phyloP scores from a whole-genome alignment of 2,113 vertebrate species.

The Cisticola juncidis region DNA sequence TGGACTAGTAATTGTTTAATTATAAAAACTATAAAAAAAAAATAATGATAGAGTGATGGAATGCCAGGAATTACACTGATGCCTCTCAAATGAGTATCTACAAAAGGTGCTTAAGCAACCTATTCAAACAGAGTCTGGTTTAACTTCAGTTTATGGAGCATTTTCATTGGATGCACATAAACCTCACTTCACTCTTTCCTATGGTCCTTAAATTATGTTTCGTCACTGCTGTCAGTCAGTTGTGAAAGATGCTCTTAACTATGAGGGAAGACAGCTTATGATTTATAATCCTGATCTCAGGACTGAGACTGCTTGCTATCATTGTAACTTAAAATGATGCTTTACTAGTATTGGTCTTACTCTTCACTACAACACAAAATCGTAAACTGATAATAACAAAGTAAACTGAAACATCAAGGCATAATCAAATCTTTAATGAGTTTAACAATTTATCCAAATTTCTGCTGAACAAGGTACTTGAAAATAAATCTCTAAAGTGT shows the following conservation, averaged over 20 bases:
- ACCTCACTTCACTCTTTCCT: neutral
- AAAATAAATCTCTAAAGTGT: neutral
- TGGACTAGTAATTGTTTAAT: conserved; percentile 17
- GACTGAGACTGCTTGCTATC: neutral
- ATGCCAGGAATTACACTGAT: neutral
- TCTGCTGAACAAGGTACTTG: neutral
- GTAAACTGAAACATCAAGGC: neutral
- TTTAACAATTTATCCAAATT: neutral
- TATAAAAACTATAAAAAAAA: conserved; percentile 50
- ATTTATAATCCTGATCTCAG: conserved; percentile 11
- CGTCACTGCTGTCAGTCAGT: neutral
- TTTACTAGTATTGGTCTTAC: neutral
- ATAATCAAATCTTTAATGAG: neutral
- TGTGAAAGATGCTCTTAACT: neutral
- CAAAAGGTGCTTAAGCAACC: conserved; percentile 12
- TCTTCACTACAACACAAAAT: neutral
- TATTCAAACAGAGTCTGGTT: conserved; percentile 2
- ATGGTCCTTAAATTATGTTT: conserved; percentile 25
- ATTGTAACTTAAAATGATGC: neutral
- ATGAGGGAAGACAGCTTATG: neutral
- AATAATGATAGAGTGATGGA: neutral
- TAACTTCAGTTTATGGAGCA: conserved; percentile 36
- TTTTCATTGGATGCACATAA: neutral
- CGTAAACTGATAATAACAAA: neutral
- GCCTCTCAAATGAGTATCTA: neutral